phyloP scores from a whole-genome alignment of 2,888 invertebrate species.

The Dromius quadrimaculatus region DNA sequence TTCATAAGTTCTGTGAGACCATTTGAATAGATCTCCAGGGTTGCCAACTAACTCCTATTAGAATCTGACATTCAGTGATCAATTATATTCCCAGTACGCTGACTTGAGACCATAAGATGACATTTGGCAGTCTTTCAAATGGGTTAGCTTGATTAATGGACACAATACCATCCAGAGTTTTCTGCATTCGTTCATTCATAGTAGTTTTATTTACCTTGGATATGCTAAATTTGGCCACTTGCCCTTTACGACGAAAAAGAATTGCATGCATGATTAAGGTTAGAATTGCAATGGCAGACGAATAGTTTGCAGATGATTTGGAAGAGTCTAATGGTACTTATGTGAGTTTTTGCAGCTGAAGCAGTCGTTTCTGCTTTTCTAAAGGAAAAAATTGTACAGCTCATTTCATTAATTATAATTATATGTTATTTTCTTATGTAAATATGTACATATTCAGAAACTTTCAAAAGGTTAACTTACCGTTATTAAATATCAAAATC shows the following conservation, averaged over 20 bases:
- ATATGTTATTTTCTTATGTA: too few species aligned
- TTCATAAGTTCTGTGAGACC: background rate
- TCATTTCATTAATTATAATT: too few species aligned
- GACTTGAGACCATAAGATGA: constrained; percentile 2
- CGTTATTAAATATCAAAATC: too few species aligned
- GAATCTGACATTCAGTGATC: constrained; percentile 6
- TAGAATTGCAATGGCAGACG: background rate
- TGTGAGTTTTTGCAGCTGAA: too few species aligned
- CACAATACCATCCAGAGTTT: constrained; percentile 12
- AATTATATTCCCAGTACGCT: constrained; percentile 1
- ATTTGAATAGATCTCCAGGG: constrained; percentile 7
- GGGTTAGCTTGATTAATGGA: constrained; percentile 15
- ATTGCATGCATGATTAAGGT: constrained; percentile 3
- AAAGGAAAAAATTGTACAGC: too few species aligned
- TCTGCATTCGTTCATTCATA: background rate
- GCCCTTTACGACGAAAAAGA: background rate
- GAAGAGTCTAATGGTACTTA: background rate
- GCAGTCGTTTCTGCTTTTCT: too few species aligned
- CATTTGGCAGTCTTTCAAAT: constrained; percentile 29
- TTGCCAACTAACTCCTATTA: background rate
- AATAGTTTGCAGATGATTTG: background rate
- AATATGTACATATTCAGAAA: too few species aligned
- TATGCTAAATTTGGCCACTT: background rate
- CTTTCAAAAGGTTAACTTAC: too few species aligned
- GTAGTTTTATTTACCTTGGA: constrained; percentile 14